A percentile compares a stretch with the other conserved stretches of the same genome.
Evolutionary conservation across 2,797 vertebrate species (phyloP).

Genomic region (Lagorchestes hirsutus): DNA sequence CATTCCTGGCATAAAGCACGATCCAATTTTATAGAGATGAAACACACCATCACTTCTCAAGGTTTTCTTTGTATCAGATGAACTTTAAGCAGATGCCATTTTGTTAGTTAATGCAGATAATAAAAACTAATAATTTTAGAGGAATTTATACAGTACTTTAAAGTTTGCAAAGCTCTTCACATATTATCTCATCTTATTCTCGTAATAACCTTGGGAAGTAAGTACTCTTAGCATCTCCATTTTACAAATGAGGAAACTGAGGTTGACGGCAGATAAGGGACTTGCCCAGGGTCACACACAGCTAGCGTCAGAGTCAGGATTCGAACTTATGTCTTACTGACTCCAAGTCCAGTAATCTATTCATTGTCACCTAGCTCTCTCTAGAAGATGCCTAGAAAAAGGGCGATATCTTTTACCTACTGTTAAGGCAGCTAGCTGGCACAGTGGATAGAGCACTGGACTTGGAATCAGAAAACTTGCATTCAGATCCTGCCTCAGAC

Average conservation of each 20-base stretch:
- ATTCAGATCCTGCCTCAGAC: neutral
- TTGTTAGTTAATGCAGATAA: slow-evolving; percentile 37
- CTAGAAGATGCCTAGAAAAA: neutral
- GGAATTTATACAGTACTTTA: neutral
- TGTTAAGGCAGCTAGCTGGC: neutral
- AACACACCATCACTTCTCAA: slow-evolving; percentile 4
- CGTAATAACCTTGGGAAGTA: neutral
- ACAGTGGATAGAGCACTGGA: neutral
- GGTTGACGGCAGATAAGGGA: neutral
- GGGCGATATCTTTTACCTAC: neutral
- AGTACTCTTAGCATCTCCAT: neutral
- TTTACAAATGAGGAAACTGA: neutral
- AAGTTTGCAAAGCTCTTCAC: neutral
- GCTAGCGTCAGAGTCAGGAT: neutral
- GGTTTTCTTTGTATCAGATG: slow-evolving; percentile 24
- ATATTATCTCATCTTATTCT: neutral
- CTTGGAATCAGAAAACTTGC: neutral
- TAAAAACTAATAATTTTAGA: neutral
- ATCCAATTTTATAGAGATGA: slow-evolving; percentile 12
- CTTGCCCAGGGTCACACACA: neutral
- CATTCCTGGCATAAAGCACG: neutral
- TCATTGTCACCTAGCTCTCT: neutral
- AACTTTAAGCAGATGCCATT: slow-evolving; percentile 10
- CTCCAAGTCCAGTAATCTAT: neutral
- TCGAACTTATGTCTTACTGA: neutral